Conservation (phyloP, 2,797 vertebrate species). For the Gymnothorax reevesii region DNA sequence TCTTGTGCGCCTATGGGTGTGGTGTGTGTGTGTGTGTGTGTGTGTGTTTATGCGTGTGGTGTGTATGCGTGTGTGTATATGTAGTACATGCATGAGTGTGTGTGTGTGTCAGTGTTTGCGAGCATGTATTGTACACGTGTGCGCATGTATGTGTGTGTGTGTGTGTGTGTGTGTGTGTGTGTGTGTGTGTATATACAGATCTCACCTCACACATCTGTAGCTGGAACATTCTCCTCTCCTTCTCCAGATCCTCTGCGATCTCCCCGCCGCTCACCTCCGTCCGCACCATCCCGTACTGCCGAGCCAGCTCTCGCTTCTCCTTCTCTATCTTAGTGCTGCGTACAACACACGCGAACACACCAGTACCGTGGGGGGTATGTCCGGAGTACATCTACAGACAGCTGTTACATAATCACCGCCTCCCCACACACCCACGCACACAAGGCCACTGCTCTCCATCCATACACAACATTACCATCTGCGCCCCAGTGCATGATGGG, state of each 20-base stretch:
- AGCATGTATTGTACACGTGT: not conserved
- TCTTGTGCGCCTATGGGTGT: not conserved
- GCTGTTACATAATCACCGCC: not conserved
- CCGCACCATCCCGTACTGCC: constrained; percentile 82
- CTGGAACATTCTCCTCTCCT: constrained; percentile 82
- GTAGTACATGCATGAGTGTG: not conserved
- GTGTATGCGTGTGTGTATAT: not conserved
- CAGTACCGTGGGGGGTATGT: not conserved
- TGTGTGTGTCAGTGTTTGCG: not conserved
- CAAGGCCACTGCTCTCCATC: too few species aligned
- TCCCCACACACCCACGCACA: too few species aligned
- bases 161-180: not conserved
- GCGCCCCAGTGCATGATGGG: too few species aligned
- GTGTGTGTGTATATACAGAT: not conserved
- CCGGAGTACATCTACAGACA: not conserved
- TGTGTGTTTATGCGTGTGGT: not conserved
- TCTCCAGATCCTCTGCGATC: constrained; percentile 83
- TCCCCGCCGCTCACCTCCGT: constrained; percentile 79
- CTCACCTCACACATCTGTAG: constrained; percentile 81
- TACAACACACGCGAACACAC: constrained; percentile 30
- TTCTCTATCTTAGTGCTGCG: constrained; percentile 82
- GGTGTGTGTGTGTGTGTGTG: not conserved
- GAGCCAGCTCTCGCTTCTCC: constrained; percentile 81
- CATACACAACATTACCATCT: too few species aligned
- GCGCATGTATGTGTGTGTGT: not conserved